A percentile compares a stretch with the other conserved stretches of the same genome.
Evolutionary conservation across 2,888 invertebrate species (phyloP).

Genomic region (Tenthredo livida): DNA sequence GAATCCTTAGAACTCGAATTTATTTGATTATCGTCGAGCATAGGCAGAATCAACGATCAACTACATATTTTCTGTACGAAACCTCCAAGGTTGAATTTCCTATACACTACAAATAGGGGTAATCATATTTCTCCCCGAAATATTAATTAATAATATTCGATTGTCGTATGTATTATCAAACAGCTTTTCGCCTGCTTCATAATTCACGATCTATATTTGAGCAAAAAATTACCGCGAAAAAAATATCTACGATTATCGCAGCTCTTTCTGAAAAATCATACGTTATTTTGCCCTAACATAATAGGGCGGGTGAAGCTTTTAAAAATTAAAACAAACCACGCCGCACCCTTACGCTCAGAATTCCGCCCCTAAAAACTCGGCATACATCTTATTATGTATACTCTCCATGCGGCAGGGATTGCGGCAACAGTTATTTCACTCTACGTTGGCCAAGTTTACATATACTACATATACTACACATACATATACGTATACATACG

Average conservation of each 20-base stretch:
- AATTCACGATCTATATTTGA: background rate
- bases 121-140: background rate
- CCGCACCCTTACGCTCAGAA: background rate
- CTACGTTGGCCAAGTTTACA: background rate
- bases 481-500: background rate
- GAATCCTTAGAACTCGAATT: conserved; percentile 47
- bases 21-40: conserved; percentile 47
- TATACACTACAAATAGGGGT: background rate
- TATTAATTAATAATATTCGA: conserved; percentile 11
- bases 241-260: background rate
- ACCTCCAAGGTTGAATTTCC: background rate
- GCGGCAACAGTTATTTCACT: conserved; percentile 44
- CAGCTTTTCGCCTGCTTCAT: background rate
- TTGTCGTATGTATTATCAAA: background rate
- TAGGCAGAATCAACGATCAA: conserved; percentile 8
- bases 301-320: background rate
- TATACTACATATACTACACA: background rate
- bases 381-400: background rate
- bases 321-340: conserved; percentile 11
- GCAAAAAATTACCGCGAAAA: background rate
- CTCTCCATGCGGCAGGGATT: conserved; percentile 34
- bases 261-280: background rate
- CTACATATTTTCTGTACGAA: conserved; percentile 6
- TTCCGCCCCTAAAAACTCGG: background rate
- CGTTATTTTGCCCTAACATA: background rate